phyloP scores from a whole-genome alignment of 2,113 vertebrate genomes.

The Fregata magnificens region DNA sequence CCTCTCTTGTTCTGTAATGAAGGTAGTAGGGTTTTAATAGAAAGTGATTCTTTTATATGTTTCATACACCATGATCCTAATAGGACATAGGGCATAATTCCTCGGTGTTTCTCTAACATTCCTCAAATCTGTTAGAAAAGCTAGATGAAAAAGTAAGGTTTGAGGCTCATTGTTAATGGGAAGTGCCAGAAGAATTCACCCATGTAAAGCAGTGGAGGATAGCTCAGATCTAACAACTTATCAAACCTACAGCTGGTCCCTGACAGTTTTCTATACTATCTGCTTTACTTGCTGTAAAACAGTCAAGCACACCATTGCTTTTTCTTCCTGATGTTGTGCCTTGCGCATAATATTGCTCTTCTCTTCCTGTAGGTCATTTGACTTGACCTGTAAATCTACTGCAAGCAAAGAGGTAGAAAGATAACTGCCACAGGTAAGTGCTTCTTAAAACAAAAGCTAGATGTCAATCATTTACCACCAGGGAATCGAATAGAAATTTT shows the following conservation, averaged over 20 bases:
- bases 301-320: background rate
- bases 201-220: background rate
- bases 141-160: background rate
- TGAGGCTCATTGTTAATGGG: background rate
- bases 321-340: background rate
- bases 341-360: background rate
- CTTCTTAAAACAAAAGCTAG: background rate
- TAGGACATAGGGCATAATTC: background rate
- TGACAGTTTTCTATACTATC: background rate
- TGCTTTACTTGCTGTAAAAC: background rate
- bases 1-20: background rate
- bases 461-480: background rate
- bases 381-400: background rate
- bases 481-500: background rate
- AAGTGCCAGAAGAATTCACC: background rate
- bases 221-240: background rate
- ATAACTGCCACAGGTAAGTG: background rate
- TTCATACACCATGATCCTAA: background rate
- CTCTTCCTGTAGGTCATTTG: background rate
- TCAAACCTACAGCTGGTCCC: background rate
- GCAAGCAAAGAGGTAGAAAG: background rate
- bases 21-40: background rate
- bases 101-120: background rate
- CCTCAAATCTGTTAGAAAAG: background rate
- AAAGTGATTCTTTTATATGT: background rate